Evolutionary conservation across 2,113 vertebrate species (phyloP).

Genomic region (Protomyctophum bolini): DNA sequence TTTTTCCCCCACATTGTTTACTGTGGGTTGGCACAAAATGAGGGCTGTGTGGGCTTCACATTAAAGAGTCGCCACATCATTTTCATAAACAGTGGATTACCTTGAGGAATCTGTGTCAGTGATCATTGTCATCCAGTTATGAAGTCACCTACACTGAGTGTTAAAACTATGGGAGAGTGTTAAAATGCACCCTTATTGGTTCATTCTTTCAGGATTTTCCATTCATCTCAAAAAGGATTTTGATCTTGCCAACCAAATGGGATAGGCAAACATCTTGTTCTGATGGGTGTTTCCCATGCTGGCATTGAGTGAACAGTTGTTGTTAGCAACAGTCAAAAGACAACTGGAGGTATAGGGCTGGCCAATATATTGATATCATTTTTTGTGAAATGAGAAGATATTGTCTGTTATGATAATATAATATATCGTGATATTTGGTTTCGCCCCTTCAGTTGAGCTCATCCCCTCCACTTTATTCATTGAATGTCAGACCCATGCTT

Average conservation of each 20-base stretch:
- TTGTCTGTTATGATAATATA: too few species aligned
- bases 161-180: too few species aligned
- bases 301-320: conserved; percentile 12
- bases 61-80: background rate
- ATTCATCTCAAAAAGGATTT: too few species aligned
- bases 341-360: too few species aligned
- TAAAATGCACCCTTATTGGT: too few species aligned
- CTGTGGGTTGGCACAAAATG: conserved; percentile 24
- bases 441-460: too few species aligned
- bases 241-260: background rate
- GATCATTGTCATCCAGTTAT: background rate
- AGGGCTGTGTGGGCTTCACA: conserved; percentile 23
- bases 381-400: too few species aligned
- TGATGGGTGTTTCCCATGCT: conserved; percentile 24
- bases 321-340: background rate
- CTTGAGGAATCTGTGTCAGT: background rate
- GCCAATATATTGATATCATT: too few species aligned
- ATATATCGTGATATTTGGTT: too few species aligned
- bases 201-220: too few species aligned
- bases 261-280: background rate
- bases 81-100: background rate
- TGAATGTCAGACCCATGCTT: too few species aligned
- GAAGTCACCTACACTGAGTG: background rate
- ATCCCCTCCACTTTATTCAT: too few species aligned
- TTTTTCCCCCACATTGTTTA: conserved; percentile 21